Percentiles rank a stretch among this genome's conserved stretches.
Evolutionary conservation across 2,113 vertebrate species (phyloP).

Genomic region (Lophotis ruficrista): DNA sequence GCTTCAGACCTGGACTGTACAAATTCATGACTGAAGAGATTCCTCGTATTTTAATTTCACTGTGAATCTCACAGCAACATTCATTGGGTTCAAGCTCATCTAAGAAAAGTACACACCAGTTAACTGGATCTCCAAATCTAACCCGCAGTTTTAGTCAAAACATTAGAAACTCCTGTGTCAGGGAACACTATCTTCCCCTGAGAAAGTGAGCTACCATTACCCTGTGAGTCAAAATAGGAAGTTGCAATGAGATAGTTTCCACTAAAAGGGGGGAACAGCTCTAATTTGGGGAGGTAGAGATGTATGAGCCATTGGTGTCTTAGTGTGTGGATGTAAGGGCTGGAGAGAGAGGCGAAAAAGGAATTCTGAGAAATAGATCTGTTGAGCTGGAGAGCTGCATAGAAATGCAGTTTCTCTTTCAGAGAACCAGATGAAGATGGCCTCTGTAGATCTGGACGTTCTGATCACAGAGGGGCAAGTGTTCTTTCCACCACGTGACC

Average conservation of each 20-base stretch:
- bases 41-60: not conserved
- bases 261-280: not conserved
- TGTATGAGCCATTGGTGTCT: not conserved
- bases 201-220: not conserved
- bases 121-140: not conserved
- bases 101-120: not conserved
- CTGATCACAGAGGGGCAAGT: not conserved
- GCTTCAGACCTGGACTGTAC: not conserved
- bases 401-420: not conserved
- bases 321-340: not conserved
- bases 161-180: not conserved
- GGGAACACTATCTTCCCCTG: not conserved
- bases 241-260: not conserved
- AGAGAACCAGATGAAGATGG: not conserved
- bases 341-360: not conserved
- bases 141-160: not conserved
- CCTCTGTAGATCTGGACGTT: not conserved
- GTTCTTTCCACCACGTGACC: not conserved
- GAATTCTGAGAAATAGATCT: not conserved
- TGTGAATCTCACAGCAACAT: not conserved
- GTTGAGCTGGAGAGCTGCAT: not conserved
- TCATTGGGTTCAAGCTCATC: not conserved
- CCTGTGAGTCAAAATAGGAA: not conserved
- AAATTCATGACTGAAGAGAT: not conserved
- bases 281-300: not conserved